Base-by-base conservation (phyloP, 1,140 invertebrate genomes). In the Diachasmimorpha longicaudata region DNA sequence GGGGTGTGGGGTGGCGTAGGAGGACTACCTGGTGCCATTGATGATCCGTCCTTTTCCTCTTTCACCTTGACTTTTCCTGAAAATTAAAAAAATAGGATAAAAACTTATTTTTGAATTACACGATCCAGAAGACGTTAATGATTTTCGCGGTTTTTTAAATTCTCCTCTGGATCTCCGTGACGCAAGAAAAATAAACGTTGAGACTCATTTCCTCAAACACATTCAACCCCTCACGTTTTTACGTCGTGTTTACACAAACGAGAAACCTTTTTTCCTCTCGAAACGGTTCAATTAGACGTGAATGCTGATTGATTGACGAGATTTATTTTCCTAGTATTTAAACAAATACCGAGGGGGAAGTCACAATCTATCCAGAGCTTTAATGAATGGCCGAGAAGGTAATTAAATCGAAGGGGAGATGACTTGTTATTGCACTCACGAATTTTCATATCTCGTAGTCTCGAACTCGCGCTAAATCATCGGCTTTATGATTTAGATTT, bases 1-100 rank as follows among this genome's bases (percentile, higher is more conserved):
- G 88, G 88, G 3, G 88, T 89, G 78, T 89, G 87, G 14, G 88
- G 87, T 4, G 88, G 88, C 46, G 88, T 89, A 21, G 88, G 88
- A 0, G 88, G 88, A 83, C 88, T 89, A 72, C 87, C 88, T 37
- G 88, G 87, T 31, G 87, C 87, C 81, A 85, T 88, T 63, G 87
- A 86, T 37, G 86, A 87, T 0, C 86, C 83, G 46, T 88, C 87
- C 73, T 88, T 88, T 36, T 89, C 87, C 44, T 88, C 86, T 69
- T 88, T 88, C 13, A 86, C 81, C 71, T 81, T 87, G 23, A 87
- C 80, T 78, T 85, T 87, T 39, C 82, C 88, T 89, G 82, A 3
- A 83, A 86, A 37, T 39, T 68, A 4, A 75, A 39, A 70, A 75
- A 36, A 55, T 52, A 4, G 16, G 46, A 67, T 11, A 74, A 74